Evolutionary conservation across 2,888 invertebrate genomes (phyloP).

Genomic region (Tribolium freemani): DNA sequence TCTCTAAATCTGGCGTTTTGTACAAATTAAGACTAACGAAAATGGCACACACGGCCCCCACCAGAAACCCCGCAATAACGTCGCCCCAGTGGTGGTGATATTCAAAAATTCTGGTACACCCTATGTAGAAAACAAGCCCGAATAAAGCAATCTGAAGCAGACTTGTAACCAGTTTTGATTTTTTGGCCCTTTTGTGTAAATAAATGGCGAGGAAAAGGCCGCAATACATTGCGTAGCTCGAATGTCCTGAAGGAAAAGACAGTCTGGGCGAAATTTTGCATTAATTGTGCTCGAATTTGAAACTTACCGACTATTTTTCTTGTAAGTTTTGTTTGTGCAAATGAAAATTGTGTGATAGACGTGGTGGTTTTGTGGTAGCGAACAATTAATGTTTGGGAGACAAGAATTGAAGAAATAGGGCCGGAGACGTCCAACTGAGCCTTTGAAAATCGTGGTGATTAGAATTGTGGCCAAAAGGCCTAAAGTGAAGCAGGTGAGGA

Average conservation of each 20-base stretch:
- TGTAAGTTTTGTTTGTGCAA: conserved; percentile 14
- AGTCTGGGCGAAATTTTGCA: background rate
- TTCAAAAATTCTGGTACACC: background rate
- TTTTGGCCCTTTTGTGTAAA: conserved; percentile 7
- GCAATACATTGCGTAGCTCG: conserved; percentile 1
- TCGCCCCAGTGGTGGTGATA: conserved; percentile 2
- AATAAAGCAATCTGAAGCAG: background rate
- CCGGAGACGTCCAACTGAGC: conserved; percentile 3
- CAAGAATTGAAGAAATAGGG: conserved; percentile 5
- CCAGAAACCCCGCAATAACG: background rate
- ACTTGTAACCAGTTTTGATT: background rate
- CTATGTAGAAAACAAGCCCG: background rate
- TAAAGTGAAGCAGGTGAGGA: background rate
- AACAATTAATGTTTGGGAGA: conserved; percentile 9
- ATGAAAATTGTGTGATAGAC: conserved; percentile 1
- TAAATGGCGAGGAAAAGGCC: conserved; percentile 1
- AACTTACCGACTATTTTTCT: conserved; percentile 2
- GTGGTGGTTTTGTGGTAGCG: conserved; percentile 9
- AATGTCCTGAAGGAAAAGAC: conserved; percentile 19
- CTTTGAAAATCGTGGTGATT: background rate
- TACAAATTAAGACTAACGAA: background rate
- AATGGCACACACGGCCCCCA: background rate
- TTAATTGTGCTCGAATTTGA: background rate
- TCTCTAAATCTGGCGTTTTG: background rate
- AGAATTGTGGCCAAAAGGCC: conserved; percentile 2